Conservation (phyloP, 2,888 invertebrate species). For the Malacosoma neustria region DNA sequence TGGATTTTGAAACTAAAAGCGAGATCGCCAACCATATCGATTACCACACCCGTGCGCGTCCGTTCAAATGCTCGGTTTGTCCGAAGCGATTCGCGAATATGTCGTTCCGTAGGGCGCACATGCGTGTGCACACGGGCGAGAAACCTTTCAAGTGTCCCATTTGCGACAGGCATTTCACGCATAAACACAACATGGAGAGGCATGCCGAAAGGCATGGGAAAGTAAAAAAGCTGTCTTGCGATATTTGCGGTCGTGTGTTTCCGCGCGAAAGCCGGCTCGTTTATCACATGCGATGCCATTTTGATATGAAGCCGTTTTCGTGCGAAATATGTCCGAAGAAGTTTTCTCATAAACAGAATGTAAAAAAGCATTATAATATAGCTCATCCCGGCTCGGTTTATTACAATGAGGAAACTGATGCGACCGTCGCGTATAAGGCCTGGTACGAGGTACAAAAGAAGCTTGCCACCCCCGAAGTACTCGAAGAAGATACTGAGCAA, state of each 20-base stretch:
- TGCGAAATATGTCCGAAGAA: constrained; percentile 39
- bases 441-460: constrained; percentile 34
- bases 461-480: constrained; percentile 3
- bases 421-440: constrained; percentile 34
- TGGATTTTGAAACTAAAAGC: constrained; percentile 39
- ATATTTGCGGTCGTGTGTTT: constrained; percentile 43
- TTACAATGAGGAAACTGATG: constrained; percentile 35
- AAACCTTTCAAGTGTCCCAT: constrained; percentile 17
- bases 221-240: constrained; percentile 37
- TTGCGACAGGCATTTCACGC: constrained; percentile 12
- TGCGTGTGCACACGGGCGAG: constrained; percentile 26
- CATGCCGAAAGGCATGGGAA: constrained; percentile 36
- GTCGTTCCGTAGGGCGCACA: constrained; percentile 35
- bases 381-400: constrained; percentile 44
- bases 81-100: constrained; percentile 33
- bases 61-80: constrained; percentile 34
- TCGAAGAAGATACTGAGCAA: constrained; percentile 17
- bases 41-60: constrained; percentile 27
- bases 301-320: constrained; percentile 37
- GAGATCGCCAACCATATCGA: constrained; percentile 38
- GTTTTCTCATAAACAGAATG: constrained; percentile 51
- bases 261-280: constrained; percentile 43
- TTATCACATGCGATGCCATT: constrained; percentile 48
- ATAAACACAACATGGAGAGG: constrained; percentile 46
- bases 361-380: constrained; percentile 39